Evolutionary conservation across 2,888 invertebrate species (phyloP), one percentile per base, ranked within the genome.

Genomic region (Drosophila greeni): DNA sequence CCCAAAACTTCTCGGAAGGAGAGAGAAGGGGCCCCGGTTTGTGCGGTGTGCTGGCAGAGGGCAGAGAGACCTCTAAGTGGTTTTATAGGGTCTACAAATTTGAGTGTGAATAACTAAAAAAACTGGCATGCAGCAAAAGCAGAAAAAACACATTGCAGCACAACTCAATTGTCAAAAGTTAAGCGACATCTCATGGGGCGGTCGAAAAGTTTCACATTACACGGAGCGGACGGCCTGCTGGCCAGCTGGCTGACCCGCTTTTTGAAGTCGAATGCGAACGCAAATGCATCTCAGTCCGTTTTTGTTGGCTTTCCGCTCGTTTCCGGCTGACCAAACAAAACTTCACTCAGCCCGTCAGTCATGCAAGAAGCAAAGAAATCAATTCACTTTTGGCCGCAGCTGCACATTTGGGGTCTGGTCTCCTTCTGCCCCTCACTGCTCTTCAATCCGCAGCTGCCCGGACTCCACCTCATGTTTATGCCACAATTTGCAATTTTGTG

Each of bases 301-400:
- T 24, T 37, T n/a, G 29, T 43, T 70, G 62, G 66, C 66, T 76
- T 75, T 68, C 60, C 14, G 42, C 64, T 60, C 66, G 64, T 67
- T 58, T 80, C 65, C 62, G 75, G 62, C 77, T 80, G 83, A 66
- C 76, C 78, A 81, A 79, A 83, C 79, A 83, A 77, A 80, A 75
- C 69, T 70, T 64, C 70, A 64, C 51, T 56, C 77, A 66, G 73
- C 62, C 83, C 76, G 67, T 66, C 82, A 69, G 53, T 48, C 66
- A 54, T 45, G 65, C 70, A 66, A 40, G 37, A 51, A 64, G 34
- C 49, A 49, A 64, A 67, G 69, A 83, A 79, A 79, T 79, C 84
- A 79, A 82, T 78, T 75, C 84, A 71, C 31, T 73, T 66, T 71
- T 71, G 52, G 65, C 71, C 82, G 42, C 42, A 82, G 84, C 80